Percentiles rank a stretch among this genome's conserved stretches.
These are phyloP conservation scores for Aquatica leii DNA, from an alignment of 2,888 invertebrate genomes.

Conservation along the genomic window DNA sequence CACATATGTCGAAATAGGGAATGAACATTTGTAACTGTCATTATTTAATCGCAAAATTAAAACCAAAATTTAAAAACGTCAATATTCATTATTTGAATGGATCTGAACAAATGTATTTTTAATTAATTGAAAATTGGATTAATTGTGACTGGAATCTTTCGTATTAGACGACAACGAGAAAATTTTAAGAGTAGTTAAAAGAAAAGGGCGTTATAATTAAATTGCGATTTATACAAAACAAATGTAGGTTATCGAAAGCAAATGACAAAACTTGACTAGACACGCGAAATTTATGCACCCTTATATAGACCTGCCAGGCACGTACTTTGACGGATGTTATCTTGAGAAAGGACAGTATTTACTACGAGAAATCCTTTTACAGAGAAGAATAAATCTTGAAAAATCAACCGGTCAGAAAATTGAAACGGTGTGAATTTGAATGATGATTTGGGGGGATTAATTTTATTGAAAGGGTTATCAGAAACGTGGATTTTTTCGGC, in stretches of 20 bases:
- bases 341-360: conserved; percentile 12
- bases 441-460: background rate
- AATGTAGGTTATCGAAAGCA: conserved; percentile 5
- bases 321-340: conserved; percentile 13
- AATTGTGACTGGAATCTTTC: too few species aligned
- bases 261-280: conserved; percentile 1
- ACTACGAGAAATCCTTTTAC: conserved; percentile 8
- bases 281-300: conserved; percentile 7
- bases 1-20: too few species aligned
- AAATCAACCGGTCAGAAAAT: conserved; percentile 12
- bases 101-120: too few species aligned
- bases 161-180: too few species aligned
- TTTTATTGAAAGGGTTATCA: background rate
- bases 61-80: too few species aligned
- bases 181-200: too few species aligned
- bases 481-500: background rate
- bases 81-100: too few species aligned
- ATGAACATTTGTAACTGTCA: too few species aligned
- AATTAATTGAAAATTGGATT: too few species aligned
- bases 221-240: background rate
- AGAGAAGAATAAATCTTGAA: conserved; percentile 10
- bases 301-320: conserved; percentile 8
- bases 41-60: too few species aligned
- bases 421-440: conserved; percentile 1
- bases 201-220: too few species aligned